phyloP scores from a whole-genome alignment of 2,113 vertebrate genomes.

The zebrafish (Danio rerio) region DNA sequence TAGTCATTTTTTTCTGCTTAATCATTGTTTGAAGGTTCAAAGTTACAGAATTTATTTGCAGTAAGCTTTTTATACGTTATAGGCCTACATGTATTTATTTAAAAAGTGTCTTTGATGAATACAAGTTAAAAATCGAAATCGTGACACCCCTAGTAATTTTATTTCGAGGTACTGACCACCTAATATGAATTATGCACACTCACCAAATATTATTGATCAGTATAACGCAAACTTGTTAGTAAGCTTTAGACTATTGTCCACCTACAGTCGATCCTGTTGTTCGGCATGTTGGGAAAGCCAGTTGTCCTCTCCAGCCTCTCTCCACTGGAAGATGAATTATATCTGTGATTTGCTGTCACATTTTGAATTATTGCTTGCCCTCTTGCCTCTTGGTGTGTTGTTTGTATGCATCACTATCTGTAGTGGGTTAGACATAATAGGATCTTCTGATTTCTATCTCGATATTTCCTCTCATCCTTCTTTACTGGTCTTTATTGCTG shows the following conservation, averaged over 20 bases:
- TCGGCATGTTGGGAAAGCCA: not conserved
- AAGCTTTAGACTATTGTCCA: not conserved
- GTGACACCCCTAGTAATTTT: too few species aligned
- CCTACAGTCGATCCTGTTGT: not conserved
- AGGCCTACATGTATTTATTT: too few species aligned
- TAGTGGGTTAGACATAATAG: conserved; percentile 30
- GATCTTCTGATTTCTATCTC: conserved; percentile 35
- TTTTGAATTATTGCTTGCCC: conserved; percentile 36
- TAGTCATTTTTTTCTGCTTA: too few species aligned
- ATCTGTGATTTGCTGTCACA: conserved; percentile 28
- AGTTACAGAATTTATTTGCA: too few species aligned
- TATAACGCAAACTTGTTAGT: not conserved
- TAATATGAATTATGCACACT: not conserved
- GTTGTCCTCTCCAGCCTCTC: not conserved
- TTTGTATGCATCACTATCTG: conserved; percentile 38
- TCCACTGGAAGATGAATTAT: conserved; percentile 22
- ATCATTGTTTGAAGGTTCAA: too few species aligned
- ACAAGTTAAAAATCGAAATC: too few species aligned
- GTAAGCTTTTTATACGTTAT: too few species aligned
- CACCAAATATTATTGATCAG: not conserved
- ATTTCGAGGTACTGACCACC: not conserved
- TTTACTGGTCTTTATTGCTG: conserved; percentile 24
- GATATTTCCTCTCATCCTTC: conserved; percentile 16
- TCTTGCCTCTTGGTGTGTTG: conserved; percentile 26
- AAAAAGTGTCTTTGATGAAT: too few species aligned